phyloP scores from a whole-genome alignment of 64 coral and sea anemone genomes.

The Cladopsammia gracilis region DNA sequence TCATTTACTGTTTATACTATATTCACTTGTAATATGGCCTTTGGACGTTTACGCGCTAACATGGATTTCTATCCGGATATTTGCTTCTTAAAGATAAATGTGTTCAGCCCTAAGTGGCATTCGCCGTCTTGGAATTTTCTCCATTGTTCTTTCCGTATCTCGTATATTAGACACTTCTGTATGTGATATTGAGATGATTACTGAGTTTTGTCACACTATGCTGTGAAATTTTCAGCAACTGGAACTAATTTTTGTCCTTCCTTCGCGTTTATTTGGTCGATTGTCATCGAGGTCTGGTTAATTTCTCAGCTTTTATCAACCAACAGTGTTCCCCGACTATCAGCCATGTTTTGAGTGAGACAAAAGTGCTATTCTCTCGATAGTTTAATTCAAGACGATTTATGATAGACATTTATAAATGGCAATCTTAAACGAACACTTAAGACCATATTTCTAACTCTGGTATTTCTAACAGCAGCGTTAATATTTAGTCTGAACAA shows the following conservation, averaged over 20 bases:
- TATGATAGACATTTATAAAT: not conserved
- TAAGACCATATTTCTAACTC: too few relatives aligned
- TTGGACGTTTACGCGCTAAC: not conserved
- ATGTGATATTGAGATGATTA: constrained; percentile 27
- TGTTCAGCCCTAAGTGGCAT: constrained; percentile 17
- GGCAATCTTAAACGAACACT: not conserved
- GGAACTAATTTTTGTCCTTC: not conserved
- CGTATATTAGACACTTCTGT: not conserved
- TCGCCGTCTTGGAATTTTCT: constrained; percentile 29
- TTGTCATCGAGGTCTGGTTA: not conserved
- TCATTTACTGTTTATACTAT: not conserved
- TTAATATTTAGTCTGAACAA: too few relatives aligned
- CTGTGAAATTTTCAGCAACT: not conserved
- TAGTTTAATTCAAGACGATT: not conserved
- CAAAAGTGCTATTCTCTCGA: not conserved
- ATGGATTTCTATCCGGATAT: constrained; percentile 1
- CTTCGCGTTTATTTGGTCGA: not conserved
- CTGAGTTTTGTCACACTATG: not conserved
- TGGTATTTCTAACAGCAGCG: too few relatives aligned
- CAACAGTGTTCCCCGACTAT: too few relatives aligned
- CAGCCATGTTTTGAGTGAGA: too few relatives aligned
- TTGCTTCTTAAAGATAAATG: constrained; percentile 16
- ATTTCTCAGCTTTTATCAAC: not conserved
- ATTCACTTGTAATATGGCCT: not conserved
- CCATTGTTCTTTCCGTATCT: not conserved